Conservation (phyloP, 2,888 invertebrate genomes). For the Limulus polyphemus region DNA sequence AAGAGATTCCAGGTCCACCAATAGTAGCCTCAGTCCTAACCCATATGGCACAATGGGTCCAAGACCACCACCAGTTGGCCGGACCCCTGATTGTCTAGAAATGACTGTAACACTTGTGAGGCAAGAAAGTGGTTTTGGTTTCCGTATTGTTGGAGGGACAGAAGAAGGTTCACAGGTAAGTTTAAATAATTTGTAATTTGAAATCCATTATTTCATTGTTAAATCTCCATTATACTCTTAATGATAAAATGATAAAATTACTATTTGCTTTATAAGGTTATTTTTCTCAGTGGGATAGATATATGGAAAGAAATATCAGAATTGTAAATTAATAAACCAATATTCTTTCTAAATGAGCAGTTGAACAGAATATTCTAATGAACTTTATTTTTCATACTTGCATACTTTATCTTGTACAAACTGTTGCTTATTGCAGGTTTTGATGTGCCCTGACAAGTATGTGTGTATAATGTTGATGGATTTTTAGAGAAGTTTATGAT, state of each 20-base stretch:
- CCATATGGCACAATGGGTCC: conserved; percentile 4
- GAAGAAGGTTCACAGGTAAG: conserved; percentile 78
- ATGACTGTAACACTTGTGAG: conserved; percentile 67
- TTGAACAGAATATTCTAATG: too few relatives aligned
- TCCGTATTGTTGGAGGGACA: conserved; percentile 93
- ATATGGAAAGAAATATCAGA: not conserved
- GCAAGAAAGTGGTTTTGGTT: conserved; percentile 83
- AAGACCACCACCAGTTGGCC: conserved; percentile 32
- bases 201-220: not conserved
- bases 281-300: not conserved
- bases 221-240: not conserved
- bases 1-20: conserved; percentile 3
- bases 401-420: too few relatives aligned
- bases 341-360: too few relatives aligned
- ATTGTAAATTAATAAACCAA: not conserved
- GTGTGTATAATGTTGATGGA: too few relatives aligned
- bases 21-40: not conserved
- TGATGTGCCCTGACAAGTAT: too few relatives aligned
- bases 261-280: not conserved
- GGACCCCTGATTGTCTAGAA: conserved; percentile 41
- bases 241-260: not conserved
- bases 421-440: too few relatives aligned
- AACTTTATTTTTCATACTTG: too few relatives aligned
- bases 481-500: too few relatives aligned
- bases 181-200: conserved; percentile 4